Evolutionary conservation across 2,113 vertebrate species (phyloP).

Genomic region (Myrmophylax atrothorax): DNA sequence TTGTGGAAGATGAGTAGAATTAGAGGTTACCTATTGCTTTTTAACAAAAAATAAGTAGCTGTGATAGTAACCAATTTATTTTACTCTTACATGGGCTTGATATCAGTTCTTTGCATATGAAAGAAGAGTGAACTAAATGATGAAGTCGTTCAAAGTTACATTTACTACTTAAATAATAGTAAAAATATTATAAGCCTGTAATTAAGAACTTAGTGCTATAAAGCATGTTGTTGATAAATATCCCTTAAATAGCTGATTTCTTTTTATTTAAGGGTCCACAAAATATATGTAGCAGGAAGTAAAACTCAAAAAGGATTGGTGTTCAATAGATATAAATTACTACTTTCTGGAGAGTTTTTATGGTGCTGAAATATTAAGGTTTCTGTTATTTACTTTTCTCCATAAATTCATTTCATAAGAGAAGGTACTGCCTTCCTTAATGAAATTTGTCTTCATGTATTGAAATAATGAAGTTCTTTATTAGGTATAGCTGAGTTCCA

Average conservation of each 20-base stretch:
- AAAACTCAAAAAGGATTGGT: not conserved
- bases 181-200: not conserved
- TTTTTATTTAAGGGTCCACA: not conserved
- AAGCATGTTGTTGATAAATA: not conserved
- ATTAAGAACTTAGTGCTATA: not conserved
- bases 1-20: not conserved
- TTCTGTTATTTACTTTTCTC: not conserved
- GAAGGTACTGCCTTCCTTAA: not conserved
- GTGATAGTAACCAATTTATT: not conserved
- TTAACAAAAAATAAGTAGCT: not conserved
- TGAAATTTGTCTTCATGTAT: slow-evolving; percentile 22
- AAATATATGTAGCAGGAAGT: not conserved
- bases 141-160: not conserved
- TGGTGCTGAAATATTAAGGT: not conserved
- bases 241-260: not conserved
- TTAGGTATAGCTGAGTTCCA: not conserved
- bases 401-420: not conserved
- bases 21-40: not conserved
- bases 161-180: not conserved
- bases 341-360: not conserved
- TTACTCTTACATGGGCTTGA: not conserved
- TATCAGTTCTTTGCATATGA: not conserved
- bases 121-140: not conserved
- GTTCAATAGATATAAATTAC: not conserved
- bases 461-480: not conserved